phyloP scores from a whole-genome alignment of 2,797 vertebrate species.

The Typhlichthys subterraneus region DNA sequence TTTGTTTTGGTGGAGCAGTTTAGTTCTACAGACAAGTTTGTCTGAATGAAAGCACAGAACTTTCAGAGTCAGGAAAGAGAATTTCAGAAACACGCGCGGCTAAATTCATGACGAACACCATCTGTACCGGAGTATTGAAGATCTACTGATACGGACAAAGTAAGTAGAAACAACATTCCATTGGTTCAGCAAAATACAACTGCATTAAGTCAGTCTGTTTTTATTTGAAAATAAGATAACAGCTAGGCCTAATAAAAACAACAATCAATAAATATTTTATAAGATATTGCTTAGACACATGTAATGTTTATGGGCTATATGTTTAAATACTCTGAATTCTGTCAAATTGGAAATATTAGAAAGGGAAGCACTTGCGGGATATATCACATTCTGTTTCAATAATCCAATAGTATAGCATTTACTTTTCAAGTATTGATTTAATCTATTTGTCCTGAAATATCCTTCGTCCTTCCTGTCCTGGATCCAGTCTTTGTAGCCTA shows the following conservation, averaged over 20 bases:
- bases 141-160: constrained; percentile 20
- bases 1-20: background rate
- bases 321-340: no score
- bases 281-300: no score
- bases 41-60: background rate
- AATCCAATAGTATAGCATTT: no score
- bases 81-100: background rate
- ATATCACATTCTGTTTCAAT: no score
- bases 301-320: no score
- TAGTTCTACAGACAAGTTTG: background rate
- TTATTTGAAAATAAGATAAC: no score
- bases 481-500: constrained; percentile 26
- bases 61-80: background rate
- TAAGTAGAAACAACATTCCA: constrained; percentile 17
- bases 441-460: background rate
- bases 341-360: no score
- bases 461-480: constrained; percentile 26
- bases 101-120: background rate
- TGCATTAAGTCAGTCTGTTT: no score
- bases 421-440: no score
- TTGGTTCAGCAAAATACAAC: background rate
- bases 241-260: no score
- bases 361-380: no score
- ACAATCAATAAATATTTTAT: no score
- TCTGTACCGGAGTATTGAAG: background rate